Evolutionary conservation across 2,888 invertebrate genomes (phyloP).

Genomic region (Netelia inedita): DNA sequence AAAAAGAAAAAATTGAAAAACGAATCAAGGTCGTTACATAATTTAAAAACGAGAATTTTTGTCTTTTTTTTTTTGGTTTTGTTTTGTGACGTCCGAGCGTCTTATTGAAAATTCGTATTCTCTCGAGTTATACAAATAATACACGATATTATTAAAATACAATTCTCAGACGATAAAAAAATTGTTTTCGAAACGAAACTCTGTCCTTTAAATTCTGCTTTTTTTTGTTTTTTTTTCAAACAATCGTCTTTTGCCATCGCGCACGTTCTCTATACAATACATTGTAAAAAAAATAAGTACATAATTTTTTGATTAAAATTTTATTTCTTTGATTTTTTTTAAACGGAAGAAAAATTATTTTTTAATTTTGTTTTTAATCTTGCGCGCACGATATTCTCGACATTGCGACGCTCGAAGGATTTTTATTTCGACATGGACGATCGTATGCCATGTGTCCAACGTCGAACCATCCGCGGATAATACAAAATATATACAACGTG

Average conservation of each 20-base stretch:
- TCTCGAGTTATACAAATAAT: too few relatives aligned
- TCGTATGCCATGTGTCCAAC: not conserved
- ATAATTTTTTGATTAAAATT: not conserved
- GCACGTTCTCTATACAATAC: too few relatives aligned
- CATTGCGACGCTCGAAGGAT: too few relatives aligned
- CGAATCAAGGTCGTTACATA: not conserved
- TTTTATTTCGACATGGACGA: not conserved
- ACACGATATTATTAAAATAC: too few relatives aligned
- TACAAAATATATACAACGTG: conserved; percentile 6
- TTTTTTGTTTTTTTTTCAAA: not conserved
- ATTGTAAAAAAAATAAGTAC: too few relatives aligned
- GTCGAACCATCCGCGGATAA: not conserved
- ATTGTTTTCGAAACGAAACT: not conserved
- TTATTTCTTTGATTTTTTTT: not conserved
- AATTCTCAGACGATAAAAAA: not conserved
- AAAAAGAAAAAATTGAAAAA: not conserved
- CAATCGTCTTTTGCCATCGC: not conserved
- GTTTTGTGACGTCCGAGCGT: too few relatives aligned
- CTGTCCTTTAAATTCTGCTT: not conserved
- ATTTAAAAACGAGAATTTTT: not conserved
- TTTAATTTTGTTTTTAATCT: not conserved
- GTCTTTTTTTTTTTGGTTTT: too few relatives aligned
- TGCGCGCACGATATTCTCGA: too few relatives aligned
- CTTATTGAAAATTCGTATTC: too few relatives aligned
- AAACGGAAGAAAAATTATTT: not conserved